Base-by-base conservation (phyloP, 2,888 invertebrate species). In the Hirtodrosophila duncani region DNA sequence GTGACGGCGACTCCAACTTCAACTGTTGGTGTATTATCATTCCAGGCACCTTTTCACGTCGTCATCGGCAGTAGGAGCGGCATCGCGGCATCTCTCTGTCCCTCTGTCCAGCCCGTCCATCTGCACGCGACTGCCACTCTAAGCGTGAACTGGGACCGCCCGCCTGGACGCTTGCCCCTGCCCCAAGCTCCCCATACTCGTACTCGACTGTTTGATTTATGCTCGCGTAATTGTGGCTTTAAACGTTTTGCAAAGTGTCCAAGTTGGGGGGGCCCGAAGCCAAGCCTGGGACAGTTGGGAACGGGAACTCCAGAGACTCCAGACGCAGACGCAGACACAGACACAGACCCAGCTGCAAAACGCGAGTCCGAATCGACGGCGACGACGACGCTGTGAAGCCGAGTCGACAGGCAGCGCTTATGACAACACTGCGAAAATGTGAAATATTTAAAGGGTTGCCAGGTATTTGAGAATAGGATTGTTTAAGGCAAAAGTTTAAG, bases 221-320 rank as follows among this genome's bases (percentile, higher is more conserved):
- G 82, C 67, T 63, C 81, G 69, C 82, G 85, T 86, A 87, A 86
- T 86, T 86, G 86, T 86, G 85, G 83, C 84, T 84, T 85, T 85
- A 82, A 85, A 84, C 82, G 82, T 78, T 85, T 78, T 82, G 75
- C 71, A 65, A 81, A 70, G 63, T 63, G 66, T 61, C 63, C 62
- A 56, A 59, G 45, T 56, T 34, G 52, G 33, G 6, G 49, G 43
- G 48, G 37, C 21, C 16, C 27, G 5, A 11, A 13, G 1, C 46
- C 39, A 24, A 33, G 26, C 21, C 20, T 11, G 14, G 23, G n/a
- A 5, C 16, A 21, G 11, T 16, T 14, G 13, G 13, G 10, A 34
- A 16, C 16, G 29, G 23, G n/a, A n/a, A n/a, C n/a, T n/a, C n/a
- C n/a, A n/a, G n/a, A n/a, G n/a, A n/a, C n/a, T n/a, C n/a, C n/a